Conservation (phyloP, 2,888 invertebrate genomes). For the Cetonia aurata region DNA sequence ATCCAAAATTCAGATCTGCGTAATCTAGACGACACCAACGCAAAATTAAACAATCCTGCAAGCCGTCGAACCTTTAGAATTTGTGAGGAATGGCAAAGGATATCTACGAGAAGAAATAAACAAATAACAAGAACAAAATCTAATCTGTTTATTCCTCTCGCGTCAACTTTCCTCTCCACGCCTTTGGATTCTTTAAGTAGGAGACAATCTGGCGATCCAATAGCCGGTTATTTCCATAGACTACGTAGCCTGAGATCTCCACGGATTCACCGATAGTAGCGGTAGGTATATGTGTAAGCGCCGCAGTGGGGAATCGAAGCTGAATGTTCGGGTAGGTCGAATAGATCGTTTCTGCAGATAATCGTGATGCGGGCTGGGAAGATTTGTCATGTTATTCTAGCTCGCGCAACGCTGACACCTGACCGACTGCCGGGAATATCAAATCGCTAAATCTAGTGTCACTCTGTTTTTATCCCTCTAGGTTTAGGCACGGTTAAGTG, state of each 20-base stretch:
- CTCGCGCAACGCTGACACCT: slow-evolving; percentile 52
- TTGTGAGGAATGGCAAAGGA: no score
- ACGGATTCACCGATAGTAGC: slow-evolving; percentile 48
- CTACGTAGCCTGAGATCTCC: slow-evolving; percentile 22
- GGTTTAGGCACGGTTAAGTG: background rate
- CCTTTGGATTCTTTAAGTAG: no score
- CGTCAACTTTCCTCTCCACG: no score
- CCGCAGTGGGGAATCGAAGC: slow-evolving; percentile 33
- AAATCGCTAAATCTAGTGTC: slow-evolving; percentile 35
- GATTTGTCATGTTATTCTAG: slow-evolving; percentile 56
- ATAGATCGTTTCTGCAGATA: slow-evolving; percentile 52
- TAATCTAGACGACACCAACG: no score
- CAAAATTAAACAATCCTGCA: no score
- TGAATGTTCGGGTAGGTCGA: slow-evolving; percentile 43
- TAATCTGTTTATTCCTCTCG: no score
- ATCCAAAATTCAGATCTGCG: no score
- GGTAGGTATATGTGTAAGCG: slow-evolving; percentile 31
- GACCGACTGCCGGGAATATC: slow-evolving; percentile 51
- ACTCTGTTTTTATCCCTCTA: background rate
- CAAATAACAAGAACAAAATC: no score
- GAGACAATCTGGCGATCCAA: slow-evolving; percentile 51
- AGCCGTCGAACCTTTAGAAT: no score
- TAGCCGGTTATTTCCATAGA: slow-evolving; percentile 51
- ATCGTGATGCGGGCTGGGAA: slow-evolving; percentile 53
- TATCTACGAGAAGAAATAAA: no score